A percentile compares a stretch with the other conserved stretches of the same genome.
Conservation (phyloP, 2,797 vertebrate genomes). For the Micrastur ruficollis region DNA sequence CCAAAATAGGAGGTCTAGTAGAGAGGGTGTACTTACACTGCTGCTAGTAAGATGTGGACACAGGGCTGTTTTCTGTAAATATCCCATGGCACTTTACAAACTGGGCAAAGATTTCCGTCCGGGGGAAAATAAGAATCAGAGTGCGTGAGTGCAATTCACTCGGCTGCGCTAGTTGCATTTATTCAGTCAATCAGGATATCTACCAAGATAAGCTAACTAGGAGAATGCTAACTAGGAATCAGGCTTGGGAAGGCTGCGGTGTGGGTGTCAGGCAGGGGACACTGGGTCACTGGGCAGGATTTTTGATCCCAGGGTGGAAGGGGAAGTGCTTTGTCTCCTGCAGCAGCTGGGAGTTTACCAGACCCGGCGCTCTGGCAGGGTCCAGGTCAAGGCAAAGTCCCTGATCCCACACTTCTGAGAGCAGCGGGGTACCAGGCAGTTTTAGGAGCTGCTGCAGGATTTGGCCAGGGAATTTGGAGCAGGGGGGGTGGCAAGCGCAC, state of each 20-base stretch:
- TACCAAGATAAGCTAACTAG: not conserved
- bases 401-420: not conserved
- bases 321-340: not conserved
- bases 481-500: not conserved
- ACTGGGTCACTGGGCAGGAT: not conserved
- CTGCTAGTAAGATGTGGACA: fast-evolving
- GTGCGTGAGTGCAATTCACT: fast-evolving
- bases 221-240: not conserved
- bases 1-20: fast-evolving
- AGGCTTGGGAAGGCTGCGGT: not conserved
- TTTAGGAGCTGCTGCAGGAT: not conserved
- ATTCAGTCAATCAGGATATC: fast-evolving
- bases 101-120: not conserved
- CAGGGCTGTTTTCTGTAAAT: not conserved
- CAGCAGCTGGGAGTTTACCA: not conserved
- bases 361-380: not conserved
- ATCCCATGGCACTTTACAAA: not conserved
- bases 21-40: fast-evolving
- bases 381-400: not conserved
- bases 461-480: not conserved
- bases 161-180: fast-evolving
- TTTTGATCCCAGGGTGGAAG: not conserved
- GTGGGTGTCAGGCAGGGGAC: not conserved
- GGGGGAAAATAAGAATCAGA: fast-evolving
- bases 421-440: not conserved